Evolutionary conservation across 2,797 vertebrate species (phyloP), one percentile per base, ranked within the genome.

Genomic region (Ambastaia sidthimunki): DNA sequence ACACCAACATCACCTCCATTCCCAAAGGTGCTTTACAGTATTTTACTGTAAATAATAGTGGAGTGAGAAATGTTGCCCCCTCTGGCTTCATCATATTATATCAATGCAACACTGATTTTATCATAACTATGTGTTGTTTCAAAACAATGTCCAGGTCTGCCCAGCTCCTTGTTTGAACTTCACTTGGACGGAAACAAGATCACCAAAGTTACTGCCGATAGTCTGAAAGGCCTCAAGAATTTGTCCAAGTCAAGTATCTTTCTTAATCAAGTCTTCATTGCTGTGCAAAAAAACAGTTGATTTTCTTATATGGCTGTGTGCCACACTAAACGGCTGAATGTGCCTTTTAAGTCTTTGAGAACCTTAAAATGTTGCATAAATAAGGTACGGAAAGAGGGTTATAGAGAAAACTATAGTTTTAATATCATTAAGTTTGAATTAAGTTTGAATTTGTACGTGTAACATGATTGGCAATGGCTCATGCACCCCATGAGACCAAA

Each of bases 101-200:
- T 59, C 54, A 21, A 31, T 31, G 4, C 2, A 59, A 47, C 25
- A 16, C 4, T 67, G 28, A 66, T 48, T 3, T 3, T 25, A 21
- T 19, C 37, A 41, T 41, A 37, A 37, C 21, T 59, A 21, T 28
- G n/a, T n/a, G n/a, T n/a, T 12, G 21, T 55, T 12, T 80, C 72
- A 55, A 44, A 12, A 41, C 55, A 65, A 86, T 83, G 89, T 82
- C n/a, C 90, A 99, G 98, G 95, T 88, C 94, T 99, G 79, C 97
- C 98, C 34, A 82, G 85, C 89, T 98, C 97, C 37, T 94, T 99
- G 70, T 96, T 96, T 86, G 98, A 99, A 89, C 93, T 99, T 83
- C 98, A 99, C 89, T 93, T 99, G 82, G 97, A 99, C 85, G 94
- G 95, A 79, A 99, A 99, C 93, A 98, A 98, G 92, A 98, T 99